phyloP scores from a whole-genome alignment of 2,113 vertebrate genomes.

The Orycteropus afer region DNA sequence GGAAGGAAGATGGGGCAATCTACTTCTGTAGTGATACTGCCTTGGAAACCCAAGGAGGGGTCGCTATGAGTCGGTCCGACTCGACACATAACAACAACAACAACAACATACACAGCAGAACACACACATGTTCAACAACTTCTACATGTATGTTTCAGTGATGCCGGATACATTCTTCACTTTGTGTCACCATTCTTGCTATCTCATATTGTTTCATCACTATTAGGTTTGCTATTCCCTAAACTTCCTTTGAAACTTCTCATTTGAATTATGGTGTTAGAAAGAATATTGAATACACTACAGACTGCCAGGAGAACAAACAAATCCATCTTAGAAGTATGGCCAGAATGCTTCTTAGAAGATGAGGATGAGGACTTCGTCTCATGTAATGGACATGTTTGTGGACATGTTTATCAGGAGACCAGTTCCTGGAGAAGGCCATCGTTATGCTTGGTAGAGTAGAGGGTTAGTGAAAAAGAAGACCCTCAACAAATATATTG shows the following conservation, averaged over 20 bases:
- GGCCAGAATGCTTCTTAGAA: neutral
- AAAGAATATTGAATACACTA: neutral
- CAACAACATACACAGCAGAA: neutral
- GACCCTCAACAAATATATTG: neutral
- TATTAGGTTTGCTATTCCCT: neutral
- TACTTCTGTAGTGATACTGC: too few species aligned
- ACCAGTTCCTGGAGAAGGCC: too few species aligned
- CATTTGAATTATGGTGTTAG: neutral
- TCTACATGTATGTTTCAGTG: neutral
- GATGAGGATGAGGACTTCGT: neutral
- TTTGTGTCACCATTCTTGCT: neutral
- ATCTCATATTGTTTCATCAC: neutral
- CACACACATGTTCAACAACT: neutral
- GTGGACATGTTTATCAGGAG: too few species aligned
- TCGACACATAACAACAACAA: too few species aligned
- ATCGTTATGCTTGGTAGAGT: neutral
- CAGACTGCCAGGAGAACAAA: too few species aligned
- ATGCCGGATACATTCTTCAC: neutral
- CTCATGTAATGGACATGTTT: neutral
- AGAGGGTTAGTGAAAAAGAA: too few species aligned
- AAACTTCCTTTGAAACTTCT: neutral
- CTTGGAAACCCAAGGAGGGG: too few species aligned
- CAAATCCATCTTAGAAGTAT: neutral
- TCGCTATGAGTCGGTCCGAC: too few species aligned
- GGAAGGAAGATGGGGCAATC: too few species aligned